Percentiles rank a stretch among this genome's conserved stretches.
These are phyloP conservation scores for Atrina japonica DNA, from an alignment of 2,888 invertebrate species.

Conservation along the genomic window DNA sequence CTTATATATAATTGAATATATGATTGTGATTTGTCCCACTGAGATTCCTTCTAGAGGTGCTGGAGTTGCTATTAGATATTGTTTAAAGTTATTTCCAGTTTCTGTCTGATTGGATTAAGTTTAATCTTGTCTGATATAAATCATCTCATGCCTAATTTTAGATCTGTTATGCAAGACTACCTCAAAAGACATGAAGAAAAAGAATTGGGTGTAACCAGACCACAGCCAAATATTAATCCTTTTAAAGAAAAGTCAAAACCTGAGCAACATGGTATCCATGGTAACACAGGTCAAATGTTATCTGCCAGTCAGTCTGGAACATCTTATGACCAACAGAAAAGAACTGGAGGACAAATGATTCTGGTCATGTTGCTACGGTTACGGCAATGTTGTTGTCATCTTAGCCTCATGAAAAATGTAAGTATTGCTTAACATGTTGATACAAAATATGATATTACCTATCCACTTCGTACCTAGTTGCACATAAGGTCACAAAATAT, in stretches of 20 bases:
- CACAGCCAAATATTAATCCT: constrained; percentile 28
- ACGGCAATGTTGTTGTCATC: constrained; percentile 94
- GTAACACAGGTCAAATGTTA: constrained; percentile 5
- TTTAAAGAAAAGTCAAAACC: constrained; percentile 23
- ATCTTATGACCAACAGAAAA: constrained; percentile 12
- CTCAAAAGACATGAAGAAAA: constrained; percentile 76
- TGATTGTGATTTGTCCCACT: no score
- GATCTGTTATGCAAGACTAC: constrained; percentile 77
- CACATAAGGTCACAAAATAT: no score
- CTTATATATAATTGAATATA: no score
- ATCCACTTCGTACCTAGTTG: no score
- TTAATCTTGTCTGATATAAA: no score
- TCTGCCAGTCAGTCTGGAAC: constrained; percentile 4
- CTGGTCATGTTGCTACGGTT: constrained; percentile 91
- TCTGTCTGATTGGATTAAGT: no score
- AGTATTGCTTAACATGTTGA: no score
- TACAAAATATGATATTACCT: no score
- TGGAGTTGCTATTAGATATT: no score
- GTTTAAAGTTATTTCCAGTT: no score
- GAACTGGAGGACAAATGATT: constrained; percentile 74
- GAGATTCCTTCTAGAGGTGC: no score
- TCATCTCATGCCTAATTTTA: no score
- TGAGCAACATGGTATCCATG: constrained; percentile 11
- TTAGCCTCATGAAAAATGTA: constrained; percentile 88
- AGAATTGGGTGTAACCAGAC: constrained; percentile 42